A percentile compares a stretch with the other conserved stretches of the same genome.
These are phyloP conservation scores for Tenualosa thibaudeaui DNA, from an alignment of 2,797 vertebrate genomes.

Conservation along the genomic window DNA sequence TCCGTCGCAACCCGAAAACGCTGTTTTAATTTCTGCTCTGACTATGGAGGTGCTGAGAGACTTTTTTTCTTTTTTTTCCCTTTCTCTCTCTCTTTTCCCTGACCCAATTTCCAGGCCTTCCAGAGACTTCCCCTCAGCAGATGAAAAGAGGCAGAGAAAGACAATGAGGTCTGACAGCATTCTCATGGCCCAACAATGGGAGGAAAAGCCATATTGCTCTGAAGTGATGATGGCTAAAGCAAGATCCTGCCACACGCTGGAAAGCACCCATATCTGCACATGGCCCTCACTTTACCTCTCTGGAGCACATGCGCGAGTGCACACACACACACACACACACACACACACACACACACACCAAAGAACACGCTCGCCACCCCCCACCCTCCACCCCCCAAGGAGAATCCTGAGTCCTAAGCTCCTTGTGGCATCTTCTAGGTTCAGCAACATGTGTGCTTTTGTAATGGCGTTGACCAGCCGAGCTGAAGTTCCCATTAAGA, in stretches of 20 bases:
- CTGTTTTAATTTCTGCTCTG: not conserved
- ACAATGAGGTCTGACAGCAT: conserved; percentile 70
- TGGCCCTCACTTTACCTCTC: not conserved
- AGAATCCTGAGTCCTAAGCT: not conserved
- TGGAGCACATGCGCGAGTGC: not conserved
- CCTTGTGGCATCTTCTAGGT: not conserved
- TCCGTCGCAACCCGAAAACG: not conserved
- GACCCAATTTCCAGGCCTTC: conserved; percentile 68
- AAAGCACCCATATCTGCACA: conserved; percentile 48
- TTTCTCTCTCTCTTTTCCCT: conserved; percentile 25
- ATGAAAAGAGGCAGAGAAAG: conserved; percentile 67
- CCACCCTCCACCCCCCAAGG: no score
- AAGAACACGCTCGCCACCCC: not conserved
- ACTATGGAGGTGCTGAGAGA: not conserved
- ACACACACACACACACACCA: no score
- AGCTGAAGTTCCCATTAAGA: not conserved
- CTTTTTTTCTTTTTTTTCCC: not conserved
- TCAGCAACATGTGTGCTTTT: not conserved
- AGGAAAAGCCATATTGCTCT: conserved; percentile 71
- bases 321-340: no score
- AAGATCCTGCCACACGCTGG: conserved; percentile 58
- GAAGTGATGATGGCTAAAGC: conserved; percentile 63
- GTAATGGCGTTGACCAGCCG: not conserved
- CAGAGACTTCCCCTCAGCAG: conserved; percentile 56
- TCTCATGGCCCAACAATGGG: conserved; percentile 70